Evolutionary conservation across 30 jellyfish, hydroid and myxozoan species (phyloP).

Genomic region (Aurelia coerulea): DNA sequence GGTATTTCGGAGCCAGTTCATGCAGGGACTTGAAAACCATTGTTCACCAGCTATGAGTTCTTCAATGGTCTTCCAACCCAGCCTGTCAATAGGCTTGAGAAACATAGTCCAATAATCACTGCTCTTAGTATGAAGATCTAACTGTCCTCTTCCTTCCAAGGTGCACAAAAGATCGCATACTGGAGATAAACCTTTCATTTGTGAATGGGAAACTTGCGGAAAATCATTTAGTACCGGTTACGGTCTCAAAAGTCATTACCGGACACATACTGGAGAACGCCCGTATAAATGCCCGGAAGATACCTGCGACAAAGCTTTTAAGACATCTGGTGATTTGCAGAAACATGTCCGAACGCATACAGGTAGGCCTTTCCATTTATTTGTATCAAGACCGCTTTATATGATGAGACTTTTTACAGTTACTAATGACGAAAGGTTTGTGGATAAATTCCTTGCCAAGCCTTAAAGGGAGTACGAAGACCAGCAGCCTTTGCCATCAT

Average conservation of each 20-base stretch:
- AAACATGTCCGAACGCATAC: conserved; percentile 98
- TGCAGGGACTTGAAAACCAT: too few species aligned
- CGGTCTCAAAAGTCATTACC: conserved; percentile 97
- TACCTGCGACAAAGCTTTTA: conserved; percentile 90
- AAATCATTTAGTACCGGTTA: conserved; percentile 97
- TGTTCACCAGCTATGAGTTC: too few species aligned
- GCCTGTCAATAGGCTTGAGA: too few species aligned
- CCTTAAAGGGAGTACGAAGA: too few species aligned
- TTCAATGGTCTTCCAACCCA: too few species aligned
- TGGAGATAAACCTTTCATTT: conserved; percentile 94
- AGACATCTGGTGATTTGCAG: conserved; percentile 98
- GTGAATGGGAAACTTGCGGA: conserved; percentile 98
- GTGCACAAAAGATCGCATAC: conserved; percentile 95
- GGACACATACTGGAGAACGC: conserved; percentile 98
- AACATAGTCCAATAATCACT: too few species aligned
- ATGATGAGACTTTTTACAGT: too few species aligned
- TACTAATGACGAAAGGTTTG: too few species aligned
- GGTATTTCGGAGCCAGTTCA: too few species aligned
- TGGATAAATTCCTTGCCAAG: too few species aligned
- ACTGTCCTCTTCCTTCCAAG: conserved; percentile 18
- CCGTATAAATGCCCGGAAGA: conserved; percentile 96
- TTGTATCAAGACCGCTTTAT: not conserved
- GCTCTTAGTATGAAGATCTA: too few species aligned
- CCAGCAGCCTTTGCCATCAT: too few species aligned
- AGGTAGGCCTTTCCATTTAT: conserved; percentile 57